These are phyloP conservation scores for Glyphotaelius pellucidus DNA, from an alignment of 2,888 invertebrate genomes.

Conservation along the genomic window DNA sequence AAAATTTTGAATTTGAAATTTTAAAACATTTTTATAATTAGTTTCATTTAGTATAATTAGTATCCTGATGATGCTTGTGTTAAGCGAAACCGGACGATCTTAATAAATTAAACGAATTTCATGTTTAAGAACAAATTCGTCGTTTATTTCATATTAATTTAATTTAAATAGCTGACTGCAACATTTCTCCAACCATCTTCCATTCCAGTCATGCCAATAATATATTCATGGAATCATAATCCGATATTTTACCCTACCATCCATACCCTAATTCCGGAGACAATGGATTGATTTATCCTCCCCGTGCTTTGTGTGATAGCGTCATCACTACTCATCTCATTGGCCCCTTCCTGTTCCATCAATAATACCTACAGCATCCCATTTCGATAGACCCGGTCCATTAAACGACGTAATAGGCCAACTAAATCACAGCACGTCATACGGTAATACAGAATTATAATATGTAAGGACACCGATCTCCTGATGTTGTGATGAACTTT, in stretches of 20 bases:
- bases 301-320: conserved; percentile 31
- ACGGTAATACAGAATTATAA: background rate
- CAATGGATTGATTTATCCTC: conserved; percentile 40
- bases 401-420: conserved; percentile 4
- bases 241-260: background rate
- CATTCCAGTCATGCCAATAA: background rate
- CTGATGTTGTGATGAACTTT: too few relatives aligned
- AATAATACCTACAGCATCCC: conserved; percentile 33
- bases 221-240: background rate
- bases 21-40: background rate
- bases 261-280: conserved; percentile 35
- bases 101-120: too few relatives aligned
- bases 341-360: conserved; percentile 26
- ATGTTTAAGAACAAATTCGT: too few relatives aligned
- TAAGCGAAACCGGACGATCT: too few relatives aligned
- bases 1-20: background rate
- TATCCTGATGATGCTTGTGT: too few relatives aligned
- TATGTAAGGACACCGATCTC: background rate
- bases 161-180: background rate
- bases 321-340: conserved; percentile 44
- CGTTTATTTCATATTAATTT: background rate
- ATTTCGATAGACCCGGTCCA: conserved; percentile 23
- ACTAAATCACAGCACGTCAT: background rate
- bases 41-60: background rate
- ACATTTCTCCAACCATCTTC: background rate